These are phyloP conservation scores for Chrysina gloriosa DNA, from an alignment of 2,888 invertebrate species.

Conservation along the genomic window DNA sequence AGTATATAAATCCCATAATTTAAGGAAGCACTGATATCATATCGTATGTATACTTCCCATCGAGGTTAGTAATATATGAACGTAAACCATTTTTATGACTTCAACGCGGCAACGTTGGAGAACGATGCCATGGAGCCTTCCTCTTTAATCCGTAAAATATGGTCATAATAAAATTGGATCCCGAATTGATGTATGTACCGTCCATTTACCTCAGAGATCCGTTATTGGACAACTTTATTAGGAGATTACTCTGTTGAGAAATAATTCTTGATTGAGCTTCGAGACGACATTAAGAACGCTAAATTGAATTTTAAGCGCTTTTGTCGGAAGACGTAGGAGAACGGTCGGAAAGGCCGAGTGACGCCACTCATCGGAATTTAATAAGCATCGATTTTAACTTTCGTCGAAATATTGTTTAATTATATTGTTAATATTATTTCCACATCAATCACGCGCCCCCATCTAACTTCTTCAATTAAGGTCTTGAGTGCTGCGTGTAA, in stretches of 20 bases:
- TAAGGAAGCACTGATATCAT: neutral
- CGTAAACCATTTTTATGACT: slow-evolving; percentile 19
- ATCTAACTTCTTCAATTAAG: slow-evolving; percentile 36
- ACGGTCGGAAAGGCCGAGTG: neutral
- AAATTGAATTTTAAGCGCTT: slow-evolving; percentile 29
- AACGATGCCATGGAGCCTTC: neutral
- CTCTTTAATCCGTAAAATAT: slow-evolving; percentile 27
- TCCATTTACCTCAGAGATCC: slow-evolving; percentile 30
- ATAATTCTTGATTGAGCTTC: slow-evolving; percentile 31
- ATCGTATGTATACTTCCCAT: neutral
- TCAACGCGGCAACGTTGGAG: neutral
- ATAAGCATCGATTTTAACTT: slow-evolving; percentile 26
- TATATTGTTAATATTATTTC: slow-evolving; percentile 38
- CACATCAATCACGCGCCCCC: slow-evolving; percentile 30
- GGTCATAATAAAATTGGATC: slow-evolving; percentile 25
- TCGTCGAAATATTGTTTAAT: slow-evolving; percentile 28
- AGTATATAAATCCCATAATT: neutral
- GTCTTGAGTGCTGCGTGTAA: neutral
- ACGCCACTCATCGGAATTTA: slow-evolving; percentile 17
- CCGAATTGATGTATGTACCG: slow-evolving; percentile 23
- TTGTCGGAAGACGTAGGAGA: neutral
- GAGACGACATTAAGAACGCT: slow-evolving; percentile 32
- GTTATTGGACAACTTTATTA: slow-evolving; percentile 35
- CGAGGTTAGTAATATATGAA: slow-evolving; percentile 3
- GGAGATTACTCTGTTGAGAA: slow-evolving; percentile 19